Conservation (phyloP, 2,113 vertebrate genomes). For the Helogale parvula region DNA sequence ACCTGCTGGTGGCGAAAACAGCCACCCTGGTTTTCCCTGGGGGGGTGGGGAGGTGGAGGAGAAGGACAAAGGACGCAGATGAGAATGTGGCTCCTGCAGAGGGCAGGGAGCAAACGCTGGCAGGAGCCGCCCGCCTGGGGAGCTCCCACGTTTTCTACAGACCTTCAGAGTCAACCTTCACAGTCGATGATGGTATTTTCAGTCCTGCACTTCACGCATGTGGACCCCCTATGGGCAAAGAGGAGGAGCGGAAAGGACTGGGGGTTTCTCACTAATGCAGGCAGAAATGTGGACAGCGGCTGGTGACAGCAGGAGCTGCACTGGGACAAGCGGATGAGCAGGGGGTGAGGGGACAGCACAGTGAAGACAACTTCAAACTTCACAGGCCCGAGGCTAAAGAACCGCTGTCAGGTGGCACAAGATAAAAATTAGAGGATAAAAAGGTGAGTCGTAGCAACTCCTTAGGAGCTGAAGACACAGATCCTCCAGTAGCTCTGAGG, state of each 20-base stretch:
- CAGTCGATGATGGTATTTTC: neutral
- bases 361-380: neutral
- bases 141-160: neutral
- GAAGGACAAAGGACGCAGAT: slow-evolving; percentile 47
- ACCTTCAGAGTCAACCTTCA: neutral
- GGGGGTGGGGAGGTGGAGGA: neutral
- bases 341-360: neutral
- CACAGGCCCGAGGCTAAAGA: neutral
- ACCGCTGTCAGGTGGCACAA: slow-evolving; percentile 1
- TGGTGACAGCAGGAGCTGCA: neutral
- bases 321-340: neutral
- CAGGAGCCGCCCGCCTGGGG: neutral
- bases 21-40: slow-evolving; percentile 39
- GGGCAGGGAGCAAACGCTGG: neutral
- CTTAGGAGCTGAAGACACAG: neutral
- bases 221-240: neutral
- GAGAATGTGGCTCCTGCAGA: slow-evolving; percentile 12
- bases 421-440: neutral
- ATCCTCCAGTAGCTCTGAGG: neutral
- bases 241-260: neutral
- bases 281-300: neutral
- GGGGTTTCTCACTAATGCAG: neutral
- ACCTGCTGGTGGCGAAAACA: slow-evolving; percentile 6
- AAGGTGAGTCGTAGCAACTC: neutral
- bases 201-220: neutral